A percentile compares a stretch with the other conserved stretches of the same genome.
These are phyloP conservation scores for Sisyra nigra DNA, from an alignment of 2,888 invertebrate species.

Conservation along the genomic window DNA sequence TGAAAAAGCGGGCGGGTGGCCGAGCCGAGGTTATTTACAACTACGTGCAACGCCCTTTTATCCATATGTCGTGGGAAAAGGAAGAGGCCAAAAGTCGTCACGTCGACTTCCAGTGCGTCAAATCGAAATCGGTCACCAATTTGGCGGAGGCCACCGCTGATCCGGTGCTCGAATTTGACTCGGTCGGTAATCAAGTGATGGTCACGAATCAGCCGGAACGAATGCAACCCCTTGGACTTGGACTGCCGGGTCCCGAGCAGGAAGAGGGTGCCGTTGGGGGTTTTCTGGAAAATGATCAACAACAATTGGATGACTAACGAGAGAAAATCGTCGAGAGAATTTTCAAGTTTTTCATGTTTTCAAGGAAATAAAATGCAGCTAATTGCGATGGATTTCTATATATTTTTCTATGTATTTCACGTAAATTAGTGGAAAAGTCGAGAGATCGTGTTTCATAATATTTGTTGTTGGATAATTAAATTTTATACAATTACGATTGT, in stretches of 20 bases:
- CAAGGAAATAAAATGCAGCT: too few relatives aligned
- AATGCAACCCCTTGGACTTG: slow-evolving; percentile 11
- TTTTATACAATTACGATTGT: too few relatives aligned
- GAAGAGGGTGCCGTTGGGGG: slow-evolving; percentile 15
- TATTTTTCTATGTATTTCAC: too few relatives aligned
- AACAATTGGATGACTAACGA: slow-evolving; percentile 9
- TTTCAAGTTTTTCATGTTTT: background rate
- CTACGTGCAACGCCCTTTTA: slow-evolving; percentile 97
- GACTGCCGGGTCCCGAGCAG: slow-evolving; percentile 12
- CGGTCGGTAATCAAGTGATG: slow-evolving; percentile 34
- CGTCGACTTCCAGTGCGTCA: slow-evolving; percentile 98
- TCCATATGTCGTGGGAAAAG: slow-evolving; percentile 99
- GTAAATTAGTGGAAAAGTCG: too few relatives aligned
- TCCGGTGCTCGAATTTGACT: slow-evolving; percentile 52
- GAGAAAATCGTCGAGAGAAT: too few relatives aligned
- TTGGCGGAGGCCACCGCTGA: slow-evolving; percentile 90
- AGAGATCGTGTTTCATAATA: too few relatives aligned
- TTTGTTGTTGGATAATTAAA: too few relatives aligned
- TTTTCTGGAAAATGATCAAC: slow-evolving; percentile 11
- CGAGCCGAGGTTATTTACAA: slow-evolving; percentile 97
- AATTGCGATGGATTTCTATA: too few relatives aligned
- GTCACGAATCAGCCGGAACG: slow-evolving; percentile 23
- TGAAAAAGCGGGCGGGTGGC: slow-evolving; percentile 87
- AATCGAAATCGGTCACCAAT: slow-evolving; percentile 94
- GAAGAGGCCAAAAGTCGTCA: slow-evolving; percentile 98